These are phyloP conservation scores for Deilephila porcellus DNA, from an alignment of 2,888 invertebrate genomes.

Conservation along the genomic window DNA sequence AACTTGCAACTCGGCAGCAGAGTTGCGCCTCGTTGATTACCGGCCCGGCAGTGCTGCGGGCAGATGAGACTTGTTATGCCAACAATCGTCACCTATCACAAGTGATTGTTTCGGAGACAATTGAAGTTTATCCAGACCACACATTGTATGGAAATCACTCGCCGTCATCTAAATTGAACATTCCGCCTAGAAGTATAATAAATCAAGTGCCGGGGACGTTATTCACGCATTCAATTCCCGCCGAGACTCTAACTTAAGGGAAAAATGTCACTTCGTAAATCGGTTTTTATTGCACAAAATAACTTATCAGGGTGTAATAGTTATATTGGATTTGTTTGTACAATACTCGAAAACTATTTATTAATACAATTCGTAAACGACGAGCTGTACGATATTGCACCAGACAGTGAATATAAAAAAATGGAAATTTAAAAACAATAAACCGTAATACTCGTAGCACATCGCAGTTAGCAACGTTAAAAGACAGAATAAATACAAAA, in stretches of 20 bases:
- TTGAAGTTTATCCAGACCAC: slow-evolving; percentile 15
- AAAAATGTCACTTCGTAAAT: not conserved
- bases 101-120: slow-evolving; percentile 16
- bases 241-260: not conserved
- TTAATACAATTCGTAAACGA: no score
- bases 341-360: no score
- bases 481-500: not conserved
- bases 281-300: not conserved
- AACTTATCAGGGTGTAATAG: not conserved
- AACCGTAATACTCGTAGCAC: not conserved
- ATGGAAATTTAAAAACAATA: not conserved
- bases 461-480: not conserved
- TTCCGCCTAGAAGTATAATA: slow-evolving; percentile 7
- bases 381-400: no score
- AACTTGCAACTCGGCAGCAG: slow-evolving; percentile 41
- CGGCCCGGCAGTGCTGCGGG: slow-evolving; percentile 45
- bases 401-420: no score
- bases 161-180: slow-evolving; percentile 13
- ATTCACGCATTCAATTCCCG: slow-evolving; percentile 20
- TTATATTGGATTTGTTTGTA: no score
- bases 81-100: slow-evolving; percentile 17
- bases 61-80: slow-evolving; percentile 42
- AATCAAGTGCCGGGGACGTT: slow-evolving; percentile 5
- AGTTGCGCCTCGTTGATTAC: slow-evolving; percentile 48
- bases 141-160: not conserved